Evolutionary conservation across 92 coral and sea anemone genomes (phyloP), one percentile per base, ranked within the genome.

Genomic region (Paragorgia papillata): DNA sequence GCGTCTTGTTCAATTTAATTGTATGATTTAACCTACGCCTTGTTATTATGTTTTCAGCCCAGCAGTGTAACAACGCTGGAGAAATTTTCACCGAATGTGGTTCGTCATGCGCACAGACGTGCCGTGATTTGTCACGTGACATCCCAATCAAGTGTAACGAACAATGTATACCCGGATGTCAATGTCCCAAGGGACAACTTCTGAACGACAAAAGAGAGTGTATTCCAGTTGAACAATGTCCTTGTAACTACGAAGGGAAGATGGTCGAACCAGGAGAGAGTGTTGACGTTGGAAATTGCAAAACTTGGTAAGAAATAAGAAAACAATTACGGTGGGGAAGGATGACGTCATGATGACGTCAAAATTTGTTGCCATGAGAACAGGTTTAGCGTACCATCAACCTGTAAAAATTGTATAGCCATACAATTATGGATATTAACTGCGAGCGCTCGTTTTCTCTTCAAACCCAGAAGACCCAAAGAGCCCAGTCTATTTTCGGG

Each of bases 81-180:
- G 53, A 73, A 59, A 37, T 53, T n/a, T 89, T 86, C 73, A 89
- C 84, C 1, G 97, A 91, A 62, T 91, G 97, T 25, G 93, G 84
- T 12, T 84, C 93, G 9, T 79, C 93, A 7, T 91, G 97, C 39
- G 89, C 85, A 13, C 77, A 64, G 40, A 91, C 91, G 1, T 91
- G 97, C 64, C 88, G 88, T 62, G 83, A 85, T 34, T 73, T 84
- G 63, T 60, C 75, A 24, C 79, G 87, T 70, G 85, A 62, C 62
- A 86, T 87, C 63, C n/a, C n/a, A n/a, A n/a, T n/a, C n/a, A 73
- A 89, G 75, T 91, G 97, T 57, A 92, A 87, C 20, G 89, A 87
- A 80, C 85, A 88, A 27, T 91, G 97, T 54, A 66, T 91, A 8
- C 92, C 89, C 49, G 92, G 92, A 27, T 91, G 97, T 50, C 74